Conservation (phyloP, 2,113 vertebrate species). For the Notechis scutatus region DNA sequence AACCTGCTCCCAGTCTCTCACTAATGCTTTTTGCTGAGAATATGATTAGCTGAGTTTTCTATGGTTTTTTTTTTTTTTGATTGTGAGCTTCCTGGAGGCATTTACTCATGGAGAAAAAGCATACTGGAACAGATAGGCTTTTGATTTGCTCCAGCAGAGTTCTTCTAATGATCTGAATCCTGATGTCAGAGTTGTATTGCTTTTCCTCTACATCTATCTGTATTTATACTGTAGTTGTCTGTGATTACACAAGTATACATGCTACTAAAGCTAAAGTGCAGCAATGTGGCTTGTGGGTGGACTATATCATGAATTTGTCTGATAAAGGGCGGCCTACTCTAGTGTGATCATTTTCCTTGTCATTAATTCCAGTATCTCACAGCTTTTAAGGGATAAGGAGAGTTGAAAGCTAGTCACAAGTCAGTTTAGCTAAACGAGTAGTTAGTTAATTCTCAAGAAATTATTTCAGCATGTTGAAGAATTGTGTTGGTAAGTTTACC, state of each 20-base stretch:
- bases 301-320: slow-evolving; percentile 5
- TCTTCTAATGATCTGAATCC: not conserved
- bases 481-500: not conserved
- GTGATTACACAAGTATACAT: not conserved
- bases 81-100: not conserved
- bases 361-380: slow-evolving; percentile 14
- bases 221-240: not conserved
- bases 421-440: not conserved
- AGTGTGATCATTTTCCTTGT: slow-evolving; percentile 13
- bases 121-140: not conserved
- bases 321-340: slow-evolving; percentile 4
- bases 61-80: not conserved
- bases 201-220: not conserved
- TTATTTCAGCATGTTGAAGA: not conserved
- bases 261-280: not conserved
- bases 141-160: not conserved
- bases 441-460: not conserved
- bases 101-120: not conserved
- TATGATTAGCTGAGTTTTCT: not conserved
- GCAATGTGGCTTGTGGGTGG: slow-evolving; percentile 44
- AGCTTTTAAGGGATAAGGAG: slow-evolving; percentile 26
- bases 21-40: not conserved
- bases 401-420: not conserved
- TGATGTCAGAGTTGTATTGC: not conserved
- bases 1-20: not conserved